phyloP scores from a whole-genome alignment of 1,140 invertebrate genomes.

The Subanguina moxae region DNA sequence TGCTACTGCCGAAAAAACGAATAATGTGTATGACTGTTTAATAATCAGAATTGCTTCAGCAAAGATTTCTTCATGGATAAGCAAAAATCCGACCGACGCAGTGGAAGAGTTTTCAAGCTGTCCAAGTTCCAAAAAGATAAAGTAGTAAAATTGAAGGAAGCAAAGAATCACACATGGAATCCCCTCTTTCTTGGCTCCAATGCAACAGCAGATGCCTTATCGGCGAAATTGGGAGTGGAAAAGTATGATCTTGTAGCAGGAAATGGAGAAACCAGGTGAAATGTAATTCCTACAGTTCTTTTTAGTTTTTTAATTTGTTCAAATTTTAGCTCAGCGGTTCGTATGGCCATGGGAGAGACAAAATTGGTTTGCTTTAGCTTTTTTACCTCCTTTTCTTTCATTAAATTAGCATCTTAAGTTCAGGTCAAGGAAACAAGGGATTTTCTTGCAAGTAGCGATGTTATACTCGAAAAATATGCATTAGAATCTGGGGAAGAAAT shows the following conservation, averaged over 20 bases:
- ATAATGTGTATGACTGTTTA: background rate
- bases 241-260: conserved; percentile 73
- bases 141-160: conserved; percentile 67
- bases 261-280: conserved; percentile 46
- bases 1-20: no score
- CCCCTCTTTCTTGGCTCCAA: conserved; percentile 86
- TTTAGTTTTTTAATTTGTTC: conserved; percentile 11
- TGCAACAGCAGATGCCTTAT: conserved; percentile 85
- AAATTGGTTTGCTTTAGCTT: conserved; percentile 67
- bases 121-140: conserved; percentile 78
- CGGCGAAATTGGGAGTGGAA: conserved; percentile 76
- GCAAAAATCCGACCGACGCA: no score
- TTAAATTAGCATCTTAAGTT: no score
- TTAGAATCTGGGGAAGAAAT: conserved; percentile 44
- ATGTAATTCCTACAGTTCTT: background rate
- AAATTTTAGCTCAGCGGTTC: conserved; percentile 74
- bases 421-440: conserved; percentile 74
- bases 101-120: conserved; percentile 1
- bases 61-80: no score
- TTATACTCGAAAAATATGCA: conserved; percentile 61
- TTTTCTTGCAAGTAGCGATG: conserved; percentile 82
- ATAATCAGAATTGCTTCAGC: no score
- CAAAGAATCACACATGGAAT: conserved; percentile 85
- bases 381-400: no score
- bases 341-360: conserved; percentile 90